Conservation (phyloP, 2,113 vertebrate species). For the Campylomormyrus tamandua region DNA sequence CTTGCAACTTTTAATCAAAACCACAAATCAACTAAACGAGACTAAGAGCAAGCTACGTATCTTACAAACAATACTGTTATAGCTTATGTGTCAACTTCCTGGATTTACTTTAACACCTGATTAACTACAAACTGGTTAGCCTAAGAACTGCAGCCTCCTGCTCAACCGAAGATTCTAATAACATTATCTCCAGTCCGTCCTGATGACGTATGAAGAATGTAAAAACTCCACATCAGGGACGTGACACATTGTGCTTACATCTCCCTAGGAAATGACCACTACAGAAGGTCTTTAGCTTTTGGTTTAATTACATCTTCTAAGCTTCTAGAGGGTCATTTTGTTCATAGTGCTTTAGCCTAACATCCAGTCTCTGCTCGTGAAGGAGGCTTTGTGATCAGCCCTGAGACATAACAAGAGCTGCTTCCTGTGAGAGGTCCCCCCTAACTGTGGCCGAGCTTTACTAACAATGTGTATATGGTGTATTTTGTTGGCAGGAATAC, state of each 20-base stretch:
- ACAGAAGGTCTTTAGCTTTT: neutral
- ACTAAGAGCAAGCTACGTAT: neutral
- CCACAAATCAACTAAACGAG: neutral
- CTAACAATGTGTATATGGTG: conserved; percentile 16
- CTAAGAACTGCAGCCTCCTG: neutral
- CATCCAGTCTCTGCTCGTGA: neutral
- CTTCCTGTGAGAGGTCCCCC: neutral
- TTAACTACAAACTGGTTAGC: neutral
- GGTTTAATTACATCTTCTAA: neutral
- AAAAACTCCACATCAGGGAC: neutral
- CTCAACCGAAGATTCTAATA: neutral
- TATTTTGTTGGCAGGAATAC: conserved; percentile 54
- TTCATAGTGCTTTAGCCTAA: neutral
- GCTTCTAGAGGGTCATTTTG: neutral
- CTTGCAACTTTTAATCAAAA: neutral
- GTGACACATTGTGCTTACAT: neutral
- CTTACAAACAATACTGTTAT: neutral
- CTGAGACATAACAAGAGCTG: neutral
- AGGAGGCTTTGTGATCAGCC: neutral
- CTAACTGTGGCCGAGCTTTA: neutral
- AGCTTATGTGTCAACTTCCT: neutral
- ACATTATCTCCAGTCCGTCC: neutral
- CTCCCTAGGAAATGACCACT: neutral
- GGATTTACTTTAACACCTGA: neutral
- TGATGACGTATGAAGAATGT: neutral